These are phyloP conservation scores for Naso thynnoides DNA, from an alignment of 2,797 vertebrate genomes.

Conservation along the genomic window DNA sequence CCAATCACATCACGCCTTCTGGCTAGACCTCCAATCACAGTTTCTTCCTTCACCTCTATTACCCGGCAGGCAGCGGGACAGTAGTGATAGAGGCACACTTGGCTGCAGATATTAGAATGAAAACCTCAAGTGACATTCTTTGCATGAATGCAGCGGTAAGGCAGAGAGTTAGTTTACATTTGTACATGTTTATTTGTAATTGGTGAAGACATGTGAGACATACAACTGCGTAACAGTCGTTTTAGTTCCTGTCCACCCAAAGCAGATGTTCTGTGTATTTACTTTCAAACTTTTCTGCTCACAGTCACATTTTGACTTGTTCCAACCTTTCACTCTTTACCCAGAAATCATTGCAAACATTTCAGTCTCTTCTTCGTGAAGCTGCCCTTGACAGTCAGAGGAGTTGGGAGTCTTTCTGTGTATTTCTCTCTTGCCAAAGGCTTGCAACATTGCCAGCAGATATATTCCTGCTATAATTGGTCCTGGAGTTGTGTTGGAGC, in stretches of 20 bases:
- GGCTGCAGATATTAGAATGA: conserved; percentile 12
- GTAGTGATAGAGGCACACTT: conserved; percentile 25
- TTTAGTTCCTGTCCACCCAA: conserved; percentile 1
- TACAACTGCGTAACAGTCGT: neutral
- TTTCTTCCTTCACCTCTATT: conserved; percentile 34
- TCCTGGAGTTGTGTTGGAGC: neutral
- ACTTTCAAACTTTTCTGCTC: neutral
- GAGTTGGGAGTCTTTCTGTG: neutral
- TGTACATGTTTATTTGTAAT: conserved; percentile 60
- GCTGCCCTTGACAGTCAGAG: neutral
- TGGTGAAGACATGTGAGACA: conserved; percentile 6
- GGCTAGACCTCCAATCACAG: conserved; percentile 25
- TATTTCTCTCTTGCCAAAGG: neutral
- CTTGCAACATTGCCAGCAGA: neutral
- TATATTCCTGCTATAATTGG: neutral
- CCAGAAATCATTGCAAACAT: neutral
- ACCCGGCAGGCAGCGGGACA: conserved; percentile 55
- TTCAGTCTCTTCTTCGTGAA: no score
- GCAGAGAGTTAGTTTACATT: conserved; percentile 37
- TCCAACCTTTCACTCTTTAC: neutral
- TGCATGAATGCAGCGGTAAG: conserved; percentile 29
- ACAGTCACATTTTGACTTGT: conserved; percentile 1
- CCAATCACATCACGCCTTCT: conserved; percentile 40
- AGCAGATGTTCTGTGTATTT: neutral
- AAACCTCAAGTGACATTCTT: conserved; percentile 45